Percentiles rank a stretch among this genome's conserved stretches.
These are phyloP conservation scores for Emys orbicularis DNA, from an alignment of 2,797 vertebrate genomes.

Conservation along the genomic window DNA sequence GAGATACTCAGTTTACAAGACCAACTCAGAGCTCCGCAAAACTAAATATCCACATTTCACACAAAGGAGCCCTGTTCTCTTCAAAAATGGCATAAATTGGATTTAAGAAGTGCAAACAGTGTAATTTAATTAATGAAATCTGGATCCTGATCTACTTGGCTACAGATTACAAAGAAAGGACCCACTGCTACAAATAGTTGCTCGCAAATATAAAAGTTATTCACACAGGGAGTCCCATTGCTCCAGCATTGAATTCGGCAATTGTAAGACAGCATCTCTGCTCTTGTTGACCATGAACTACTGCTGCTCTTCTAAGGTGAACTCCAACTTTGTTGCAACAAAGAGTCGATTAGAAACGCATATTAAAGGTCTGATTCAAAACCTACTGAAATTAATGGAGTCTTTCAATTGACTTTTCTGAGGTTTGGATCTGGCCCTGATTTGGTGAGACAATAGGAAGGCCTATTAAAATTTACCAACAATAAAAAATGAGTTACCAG, in stretches of 20 bases:
- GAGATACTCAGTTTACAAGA: conserved; percentile 19
- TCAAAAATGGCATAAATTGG: conserved; percentile 7
- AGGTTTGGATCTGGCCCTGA: background rate
- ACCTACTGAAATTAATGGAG: background rate
- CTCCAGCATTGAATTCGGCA: background rate
- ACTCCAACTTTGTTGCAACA: background rate
- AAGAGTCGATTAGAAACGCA: background rate
- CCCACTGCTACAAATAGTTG: background rate
- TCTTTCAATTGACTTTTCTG: background rate
- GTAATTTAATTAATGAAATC: conserved; percentile 26
- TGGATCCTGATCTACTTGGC: background rate
- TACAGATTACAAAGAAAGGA: background rate
- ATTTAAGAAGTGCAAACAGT: conserved; percentile 28
- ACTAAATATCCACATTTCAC: conserved; percentile 17
- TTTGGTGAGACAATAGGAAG: background rate
- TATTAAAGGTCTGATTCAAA: background rate
- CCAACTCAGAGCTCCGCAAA: background rate
- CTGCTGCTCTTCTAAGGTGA: background rate
- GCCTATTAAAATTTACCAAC: background rate
- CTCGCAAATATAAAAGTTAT: background rate
- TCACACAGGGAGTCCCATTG: background rate
- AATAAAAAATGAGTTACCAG: background rate
- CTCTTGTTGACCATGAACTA: background rate
- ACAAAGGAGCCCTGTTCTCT: background rate
- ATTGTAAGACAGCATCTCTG: background rate